Conservation (phyloP, 2,888 invertebrate genomes). For the Branchipolynoe longqiensis region DNA sequence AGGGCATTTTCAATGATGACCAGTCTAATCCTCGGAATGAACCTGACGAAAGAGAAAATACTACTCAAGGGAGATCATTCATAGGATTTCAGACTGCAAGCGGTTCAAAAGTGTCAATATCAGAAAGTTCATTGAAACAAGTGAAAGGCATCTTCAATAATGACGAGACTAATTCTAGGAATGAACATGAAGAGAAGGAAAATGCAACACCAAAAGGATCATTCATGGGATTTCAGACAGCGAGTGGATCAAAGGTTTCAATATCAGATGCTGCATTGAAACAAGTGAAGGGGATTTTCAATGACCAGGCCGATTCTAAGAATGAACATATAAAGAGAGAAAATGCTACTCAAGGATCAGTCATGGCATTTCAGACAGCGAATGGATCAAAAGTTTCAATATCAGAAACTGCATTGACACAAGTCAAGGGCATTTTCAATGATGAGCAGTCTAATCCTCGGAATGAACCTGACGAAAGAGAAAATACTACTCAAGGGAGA, state of each 20-base stretch:
- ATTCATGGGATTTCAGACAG: constrained; percentile 3
- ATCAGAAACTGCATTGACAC: background rate
- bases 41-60: background rate
- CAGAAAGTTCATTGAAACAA: background rate
- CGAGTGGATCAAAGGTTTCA: background rate
- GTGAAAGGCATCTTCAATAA: background rate
- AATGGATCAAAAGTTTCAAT: constrained; percentile 3
- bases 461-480: background rate
- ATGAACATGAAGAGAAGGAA: background rate
- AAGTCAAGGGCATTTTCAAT: background rate
- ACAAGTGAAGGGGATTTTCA: background rate
- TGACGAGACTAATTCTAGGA: background rate
- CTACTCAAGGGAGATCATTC: background rate
- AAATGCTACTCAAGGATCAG: background rate
- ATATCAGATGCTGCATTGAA: constrained; percentile 8
- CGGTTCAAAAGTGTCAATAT: background rate
- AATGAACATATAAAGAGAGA: background rate
- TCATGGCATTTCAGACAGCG: background rate
- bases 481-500: background rate
- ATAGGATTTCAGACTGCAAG: constrained; percentile 19
- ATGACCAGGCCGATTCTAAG: background rate
- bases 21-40: background rate
- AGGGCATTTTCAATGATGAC: background rate
- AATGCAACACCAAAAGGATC: background rate
- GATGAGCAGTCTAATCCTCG: background rate